Evolutionary conservation across 2,888 invertebrate genomes (phyloP).

Genomic region (Dicycla oo): DNA sequence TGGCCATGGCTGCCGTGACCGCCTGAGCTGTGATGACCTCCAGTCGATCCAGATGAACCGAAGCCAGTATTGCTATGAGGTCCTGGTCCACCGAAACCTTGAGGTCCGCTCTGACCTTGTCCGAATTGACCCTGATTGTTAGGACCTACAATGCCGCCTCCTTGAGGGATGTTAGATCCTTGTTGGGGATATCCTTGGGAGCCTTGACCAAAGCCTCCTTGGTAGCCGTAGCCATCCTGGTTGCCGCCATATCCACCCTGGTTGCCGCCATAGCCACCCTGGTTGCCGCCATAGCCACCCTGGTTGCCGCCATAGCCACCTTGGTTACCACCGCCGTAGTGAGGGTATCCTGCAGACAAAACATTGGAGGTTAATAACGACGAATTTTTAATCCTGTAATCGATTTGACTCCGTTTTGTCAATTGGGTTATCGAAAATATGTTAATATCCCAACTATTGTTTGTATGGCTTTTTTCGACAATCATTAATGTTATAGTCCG

Average conservation of each 20-base stretch:
- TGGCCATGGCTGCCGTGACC: conserved; percentile 21
- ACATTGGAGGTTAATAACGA: background rate
- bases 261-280: conserved; percentile 11
- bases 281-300: background rate
- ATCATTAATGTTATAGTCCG: background rate
- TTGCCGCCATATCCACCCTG: conserved; percentile 36
- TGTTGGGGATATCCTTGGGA: conserved; percentile 45
- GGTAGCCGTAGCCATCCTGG: conserved; percentile 12
- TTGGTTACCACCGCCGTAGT: conserved; percentile 35
- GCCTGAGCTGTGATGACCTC: conserved; percentile 41
- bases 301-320: background rate
- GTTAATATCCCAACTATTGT: background rate
- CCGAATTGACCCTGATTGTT: conserved; percentile 42
- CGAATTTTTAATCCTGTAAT: background rate
- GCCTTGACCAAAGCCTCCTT: conserved; percentile 44
- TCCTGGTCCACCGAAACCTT: conserved; percentile 37
- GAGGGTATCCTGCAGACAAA: conserved; percentile 37
- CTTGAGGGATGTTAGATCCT: conserved; percentile 51
- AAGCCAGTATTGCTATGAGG: conserved; percentile 11
- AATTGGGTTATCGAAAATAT: background rate
- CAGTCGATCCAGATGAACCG: conserved; percentile 42
- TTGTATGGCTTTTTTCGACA: background rate
- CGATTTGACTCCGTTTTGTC: background rate
- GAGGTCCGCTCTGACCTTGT: conserved; percentile 13
- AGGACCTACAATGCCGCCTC: conserved; percentile 28